Evolutionary conservation across 2,888 invertebrate species (phyloP), one percentile per base, ranked within the genome.

Genomic region (Ochropacha duplaris): DNA sequence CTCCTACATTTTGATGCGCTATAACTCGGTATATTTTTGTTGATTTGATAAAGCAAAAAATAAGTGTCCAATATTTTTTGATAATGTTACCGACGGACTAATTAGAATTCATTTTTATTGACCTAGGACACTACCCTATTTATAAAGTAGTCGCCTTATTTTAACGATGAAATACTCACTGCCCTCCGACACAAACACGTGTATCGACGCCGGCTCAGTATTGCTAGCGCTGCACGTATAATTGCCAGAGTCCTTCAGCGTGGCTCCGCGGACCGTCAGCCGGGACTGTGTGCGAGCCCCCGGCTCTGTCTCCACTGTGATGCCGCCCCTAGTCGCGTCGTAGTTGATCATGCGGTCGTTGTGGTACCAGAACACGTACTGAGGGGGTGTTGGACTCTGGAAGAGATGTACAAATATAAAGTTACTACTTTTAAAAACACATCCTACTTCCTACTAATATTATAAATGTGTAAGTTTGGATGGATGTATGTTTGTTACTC

Each of bases 281-380:
- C 97, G 95, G 74, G 97, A 97, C 89, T 97, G 97, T 50, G 97
- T 98, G 69, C 96, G 94, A 61, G 96, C 95, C 49, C 97, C 97
- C 57, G 97, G 97, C 84, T 97, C 96, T 49, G 97, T 98, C 90
- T 97, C 96, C 73, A 98, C 97, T 34, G 95, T 95, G 77, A 97
- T 97, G 39, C 97, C 96, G 24, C 92, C 92, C 71, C 98, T 94
- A 51, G 96, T 95, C 62, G 96, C 96, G 88, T 98, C 98, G 90
- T 98, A 98, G 94, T 98, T 98, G 88, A 98, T 98, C 96, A 98
- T 97, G 75, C 97, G 95, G 85, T 97, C 97, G 90, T 98, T 98
- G 94, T 98, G 98, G 92, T 97, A 98, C 98, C 98, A 98, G 94
- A 98, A 98, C 72, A 98, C 98, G 94, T 97, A 98, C 86, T 98